These are phyloP conservation scores for Andrena marginata DNA, from an alignment of 2,888 invertebrate genomes.

Conservation along the genomic window DNA sequence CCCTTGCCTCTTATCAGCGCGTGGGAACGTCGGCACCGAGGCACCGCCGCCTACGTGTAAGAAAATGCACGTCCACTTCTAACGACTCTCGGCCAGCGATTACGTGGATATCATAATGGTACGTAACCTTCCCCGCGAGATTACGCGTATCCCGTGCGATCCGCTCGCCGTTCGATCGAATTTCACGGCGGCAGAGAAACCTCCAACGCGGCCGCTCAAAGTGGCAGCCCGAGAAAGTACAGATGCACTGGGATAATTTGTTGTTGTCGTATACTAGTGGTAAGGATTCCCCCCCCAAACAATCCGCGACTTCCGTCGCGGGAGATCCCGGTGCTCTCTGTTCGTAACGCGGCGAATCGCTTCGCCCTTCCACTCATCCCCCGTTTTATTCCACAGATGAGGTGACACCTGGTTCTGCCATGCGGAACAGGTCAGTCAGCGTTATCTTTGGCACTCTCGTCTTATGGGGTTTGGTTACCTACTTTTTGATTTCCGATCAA, in stretches of 20 bases:
- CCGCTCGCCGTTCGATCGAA: neutral
- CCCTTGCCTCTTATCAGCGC: neutral
- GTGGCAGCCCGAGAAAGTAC: neutral
- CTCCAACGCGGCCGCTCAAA: neutral
- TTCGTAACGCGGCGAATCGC: too few species aligned
- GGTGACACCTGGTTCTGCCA: conserved; percentile 81
- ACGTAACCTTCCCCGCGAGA: conserved; percentile 20
- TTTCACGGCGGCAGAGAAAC: neutral
- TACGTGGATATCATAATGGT: conserved; percentile 61
- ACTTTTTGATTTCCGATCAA: conserved; percentile 86
- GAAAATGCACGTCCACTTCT: conserved; percentile 43
- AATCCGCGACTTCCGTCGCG: neutral
- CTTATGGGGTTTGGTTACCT: conserved; percentile 87
- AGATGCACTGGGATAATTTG: too few species aligned
- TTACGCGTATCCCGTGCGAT: neutral
- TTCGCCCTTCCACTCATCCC: accelerated
- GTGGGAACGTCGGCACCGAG: neutral
- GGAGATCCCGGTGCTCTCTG: neutral
- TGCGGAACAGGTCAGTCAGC: conserved; percentile 83
- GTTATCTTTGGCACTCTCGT: conserved; percentile 84
- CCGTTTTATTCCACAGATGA: conserved; percentile 63
- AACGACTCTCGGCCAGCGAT: conserved; percentile 33
- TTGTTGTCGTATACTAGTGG: too few species aligned
- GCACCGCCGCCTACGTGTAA: neutral
- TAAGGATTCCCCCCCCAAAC: too few species aligned